Evolutionary conservation across 2,888 invertebrate species (phyloP), one percentile per base, ranked within the genome.

Genomic region (Rhabditoides inermis): DNA sequence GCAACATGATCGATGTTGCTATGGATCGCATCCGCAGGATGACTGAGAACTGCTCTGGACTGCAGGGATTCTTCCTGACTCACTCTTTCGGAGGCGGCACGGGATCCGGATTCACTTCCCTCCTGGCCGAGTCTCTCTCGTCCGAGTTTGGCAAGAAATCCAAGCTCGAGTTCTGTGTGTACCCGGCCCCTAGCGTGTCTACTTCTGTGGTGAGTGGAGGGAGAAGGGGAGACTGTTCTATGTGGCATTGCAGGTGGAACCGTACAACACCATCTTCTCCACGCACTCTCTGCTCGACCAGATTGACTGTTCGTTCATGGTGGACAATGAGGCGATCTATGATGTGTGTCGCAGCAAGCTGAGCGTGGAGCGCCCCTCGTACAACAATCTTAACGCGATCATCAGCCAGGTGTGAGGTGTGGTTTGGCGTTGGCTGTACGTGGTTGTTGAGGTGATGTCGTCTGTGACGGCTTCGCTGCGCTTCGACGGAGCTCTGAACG

Each of bases 191-290:
- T 50, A 86, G 85, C 78, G 46, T 45, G 36, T n/a, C 10, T 10
- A n/a, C 10, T 20, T 12, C 10, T 10, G 10, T 40, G 18, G n/a
- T n/a, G 10, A 10, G 15, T 10, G 18, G 18, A 12, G 15, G 10
- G 12, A 7, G 7, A 26, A 20, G 18, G 22, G 15, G 10, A 25
- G 1, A 15, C 1, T 44, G 6, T 44, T 6, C 22, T 20, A 23
- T 73, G 77, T 45, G 80, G 80, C 23, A 81, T 80, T 27, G 79
- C 80, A 46, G 79, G 80, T 81, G 79, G 90, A 91, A 77, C 90
- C 90, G 0, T 92, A 92, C 85, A 92, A 92, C 82, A 90, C 90
- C 0, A 90, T 92, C 49, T 69, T 91, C 75, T 90, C 90, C 76
- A 91, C 91, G 57, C 91, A 92, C 82, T 91, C 91, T 26, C 80